Percentiles rank a stretch among this genome's conserved stretches.
These are phyloP conservation scores for Rutpela maculata DNA, from an alignment of 2,888 invertebrate species.

Conservation along the genomic window DNA sequence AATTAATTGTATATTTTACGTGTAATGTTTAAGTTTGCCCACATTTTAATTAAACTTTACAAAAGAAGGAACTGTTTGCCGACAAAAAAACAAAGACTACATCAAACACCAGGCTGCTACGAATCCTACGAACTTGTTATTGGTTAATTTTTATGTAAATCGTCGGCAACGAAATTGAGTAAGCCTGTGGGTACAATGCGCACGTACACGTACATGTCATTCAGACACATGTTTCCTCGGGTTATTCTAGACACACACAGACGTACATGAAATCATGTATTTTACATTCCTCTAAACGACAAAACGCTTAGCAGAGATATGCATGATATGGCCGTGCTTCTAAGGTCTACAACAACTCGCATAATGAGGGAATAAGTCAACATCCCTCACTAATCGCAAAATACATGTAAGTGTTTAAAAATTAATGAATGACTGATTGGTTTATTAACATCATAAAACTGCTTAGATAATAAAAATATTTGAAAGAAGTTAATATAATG, in stretches of 20 bases:
- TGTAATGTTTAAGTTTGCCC: neutral
- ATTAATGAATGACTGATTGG: no score
- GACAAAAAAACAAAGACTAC: neutral
- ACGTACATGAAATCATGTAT: constrained; percentile 34
- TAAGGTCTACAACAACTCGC: neutral
- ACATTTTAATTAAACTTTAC: neutral
- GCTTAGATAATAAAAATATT: no score
- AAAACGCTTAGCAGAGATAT: constrained; percentile 6
- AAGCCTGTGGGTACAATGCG: neutral
- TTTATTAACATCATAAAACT: no score
- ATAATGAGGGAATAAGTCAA: neutral
- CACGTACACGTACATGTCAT: constrained; percentile 18
- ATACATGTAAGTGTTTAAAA: no score
- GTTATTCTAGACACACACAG: constrained; percentile 27
- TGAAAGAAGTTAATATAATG: no score
- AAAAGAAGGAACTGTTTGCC: neutral
- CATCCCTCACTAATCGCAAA: neutral
- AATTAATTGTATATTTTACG: neutral
- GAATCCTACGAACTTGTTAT: neutral
- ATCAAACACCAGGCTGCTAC: neutral
- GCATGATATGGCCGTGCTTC: constrained; percentile 2
- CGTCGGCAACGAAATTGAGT: neutral
- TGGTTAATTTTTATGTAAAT: constrained; percentile 7
- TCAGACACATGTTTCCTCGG: constrained; percentile 32
- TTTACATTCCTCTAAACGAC: constrained; percentile 39